Evolutionary conservation across 2,113 vertebrate species (phyloP).

Genomic region (Mus musculus): GRCm39 chr16:66326501-66327000

Average conservation of each 20-base stretch:
- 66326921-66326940: neutral
- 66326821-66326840: neutral
- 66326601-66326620: neutral
- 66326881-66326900: neutral
- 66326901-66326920: neutral
- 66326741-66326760: conserved; percentile 25
- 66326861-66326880: neutral
- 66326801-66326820: neutral
- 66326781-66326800: neutral
- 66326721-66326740: neutral
- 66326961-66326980: neutral
- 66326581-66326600: neutral
- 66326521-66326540: conserved; percentile 40
- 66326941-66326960: neutral
- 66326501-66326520: conserved; percentile 2
- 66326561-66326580: neutral
- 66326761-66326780: neutral
- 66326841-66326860: neutral
- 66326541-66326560: neutral
- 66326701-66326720: neutral
- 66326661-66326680: neutral
- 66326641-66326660: neutral
- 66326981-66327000: neutral
- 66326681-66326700: neutral
- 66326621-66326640: neutral